phyloP scores from a whole-genome alignment of 2,888 invertebrate species.

The Dryocosmus kuriphilus region DNA sequence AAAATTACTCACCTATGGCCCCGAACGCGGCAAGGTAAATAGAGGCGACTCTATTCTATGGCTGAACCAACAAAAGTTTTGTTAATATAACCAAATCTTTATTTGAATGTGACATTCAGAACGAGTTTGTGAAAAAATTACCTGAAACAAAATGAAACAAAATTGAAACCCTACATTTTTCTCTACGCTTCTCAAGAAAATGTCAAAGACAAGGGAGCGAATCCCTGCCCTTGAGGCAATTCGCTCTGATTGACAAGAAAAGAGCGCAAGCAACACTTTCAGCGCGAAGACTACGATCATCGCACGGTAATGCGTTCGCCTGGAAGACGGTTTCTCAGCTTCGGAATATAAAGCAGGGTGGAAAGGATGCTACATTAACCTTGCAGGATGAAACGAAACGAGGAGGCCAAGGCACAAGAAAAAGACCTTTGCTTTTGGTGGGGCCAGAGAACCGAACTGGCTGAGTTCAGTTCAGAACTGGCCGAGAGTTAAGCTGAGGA shows the following conservation, averaged over 20 bases:
- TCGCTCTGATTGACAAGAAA: neutral
- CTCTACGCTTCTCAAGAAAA: no score
- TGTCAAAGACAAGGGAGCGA: neutral
- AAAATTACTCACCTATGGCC: no score
- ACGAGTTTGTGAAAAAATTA: no score
- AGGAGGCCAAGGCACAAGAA: constrained; percentile 56
- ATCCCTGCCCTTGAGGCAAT: neutral
- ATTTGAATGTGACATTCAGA: no score
- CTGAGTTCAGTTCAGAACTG: constrained; percentile 75
- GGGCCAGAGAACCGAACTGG: constrained; percentile 65
- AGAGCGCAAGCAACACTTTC: neutral
- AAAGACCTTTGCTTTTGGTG: constrained; percentile 60
- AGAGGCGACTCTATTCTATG: no score
- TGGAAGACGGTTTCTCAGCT: constrained; percentile 31
- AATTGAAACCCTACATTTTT: no score
- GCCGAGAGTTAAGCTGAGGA: constrained; percentile 25
- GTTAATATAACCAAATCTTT: no score
- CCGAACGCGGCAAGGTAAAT: no score
- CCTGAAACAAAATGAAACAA: no score
- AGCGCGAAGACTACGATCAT: neutral
- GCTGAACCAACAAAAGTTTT: no score
- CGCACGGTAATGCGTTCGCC: neutral
- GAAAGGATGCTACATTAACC: constrained; percentile 46
- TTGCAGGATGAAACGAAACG: constrained; percentile 40
- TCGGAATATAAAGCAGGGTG: constrained; percentile 42